Percentiles rank a stretch among this genome's conserved stretches.
phyloP scores from a whole-genome alignment of 2,113 vertebrate genomes.

The Dasyprocta punctata region DNA sequence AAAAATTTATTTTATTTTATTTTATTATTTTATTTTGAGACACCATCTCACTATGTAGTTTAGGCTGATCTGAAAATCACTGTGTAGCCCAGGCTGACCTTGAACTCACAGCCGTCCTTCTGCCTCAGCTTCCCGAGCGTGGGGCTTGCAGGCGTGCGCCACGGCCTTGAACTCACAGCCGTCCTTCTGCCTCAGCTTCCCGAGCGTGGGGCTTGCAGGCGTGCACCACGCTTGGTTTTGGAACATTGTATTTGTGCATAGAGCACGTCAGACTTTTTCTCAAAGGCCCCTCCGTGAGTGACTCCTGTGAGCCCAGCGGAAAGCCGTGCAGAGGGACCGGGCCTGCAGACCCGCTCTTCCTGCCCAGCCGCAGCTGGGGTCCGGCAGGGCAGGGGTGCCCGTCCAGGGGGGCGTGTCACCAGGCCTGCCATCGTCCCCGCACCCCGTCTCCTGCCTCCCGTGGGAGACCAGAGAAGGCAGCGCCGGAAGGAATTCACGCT shows the following conservation, averaged over 20 bases:
- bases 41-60: not conserved
- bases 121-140: too few relatives aligned
- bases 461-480: not conserved
- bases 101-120: too few relatives aligned
- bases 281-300: not conserved
- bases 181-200: not conserved
- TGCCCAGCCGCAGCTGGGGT: not conserved
- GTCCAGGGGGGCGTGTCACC: not conserved
- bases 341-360: not conserved
- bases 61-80: not conserved
- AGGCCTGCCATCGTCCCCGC: not conserved
- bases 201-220: not conserved
- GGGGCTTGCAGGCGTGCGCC: too few relatives aligned
- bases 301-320: not conserved
- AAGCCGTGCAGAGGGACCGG: not conserved
- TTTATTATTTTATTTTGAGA: not conserved
- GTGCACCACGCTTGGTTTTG: not conserved
- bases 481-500: not conserved
- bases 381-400: not conserved
- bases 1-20: too few relatives aligned
- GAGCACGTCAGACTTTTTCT: not conserved
- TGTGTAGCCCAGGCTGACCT: not conserved
- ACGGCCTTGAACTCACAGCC: not conserved
- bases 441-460: not conserved
- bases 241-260: not conserved